phyloP scores from a whole-genome alignment of 2,888 invertebrate genomes.

The Salpingus planirostris region DNA sequence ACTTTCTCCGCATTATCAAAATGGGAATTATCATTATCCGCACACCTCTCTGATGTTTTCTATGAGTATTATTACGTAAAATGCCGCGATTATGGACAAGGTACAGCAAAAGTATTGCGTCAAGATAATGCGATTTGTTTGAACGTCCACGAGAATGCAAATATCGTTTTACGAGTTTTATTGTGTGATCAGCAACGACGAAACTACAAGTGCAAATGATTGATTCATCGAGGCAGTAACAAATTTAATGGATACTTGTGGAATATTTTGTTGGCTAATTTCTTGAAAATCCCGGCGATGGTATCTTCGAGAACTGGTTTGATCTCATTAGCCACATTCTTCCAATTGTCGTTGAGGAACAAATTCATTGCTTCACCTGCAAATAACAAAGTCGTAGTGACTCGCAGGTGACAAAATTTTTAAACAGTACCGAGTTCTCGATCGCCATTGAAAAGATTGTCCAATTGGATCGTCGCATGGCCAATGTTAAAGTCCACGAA shows the following conservation, averaged over 20 bases:
- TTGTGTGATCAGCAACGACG: too few relatives aligned
- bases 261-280: constrained; percentile 52
- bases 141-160: too few relatives aligned
- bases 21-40: too few relatives aligned
- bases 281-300: constrained; percentile 48
- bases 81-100: too few relatives aligned
- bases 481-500: constrained; percentile 59
- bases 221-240: too few relatives aligned
- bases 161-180: too few relatives aligned
- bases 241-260: constrained; percentile 49
- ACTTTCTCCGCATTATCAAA: too few relatives aligned
- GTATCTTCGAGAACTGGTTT: constrained; percentile 60
- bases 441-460: constrained; percentile 67
- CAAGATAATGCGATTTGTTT: too few relatives aligned
- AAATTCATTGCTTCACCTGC: constrained; percentile 62
- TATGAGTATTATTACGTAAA: too few relatives aligned
- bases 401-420: neutral
- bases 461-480: constrained; percentile 54
- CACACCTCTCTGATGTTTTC: too few relatives aligned
- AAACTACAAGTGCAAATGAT: too few relatives aligned
- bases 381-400: constrained; percentile 14
- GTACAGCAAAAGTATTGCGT: too few relatives aligned
- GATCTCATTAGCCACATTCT: constrained; percentile 58
- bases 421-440: constrained; percentile 46
- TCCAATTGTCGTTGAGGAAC: constrained; percentile 73